phyloP scores from a whole-genome alignment of 1,140 invertebrate species.

The Pteromalus puparum region DNA sequence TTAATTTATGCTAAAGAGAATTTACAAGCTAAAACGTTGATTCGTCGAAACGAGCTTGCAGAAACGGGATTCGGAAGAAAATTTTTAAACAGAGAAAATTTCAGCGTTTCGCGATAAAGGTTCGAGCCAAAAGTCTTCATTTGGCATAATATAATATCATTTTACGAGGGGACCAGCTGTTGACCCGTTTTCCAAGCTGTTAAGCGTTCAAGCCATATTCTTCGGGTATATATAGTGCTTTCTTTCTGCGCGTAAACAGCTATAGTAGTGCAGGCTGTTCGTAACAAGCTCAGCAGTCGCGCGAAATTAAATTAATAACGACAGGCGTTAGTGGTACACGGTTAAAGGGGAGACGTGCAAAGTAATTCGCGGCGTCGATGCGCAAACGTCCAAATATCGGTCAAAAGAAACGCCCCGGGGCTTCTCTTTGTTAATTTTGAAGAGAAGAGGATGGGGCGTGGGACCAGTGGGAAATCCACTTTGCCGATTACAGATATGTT shows the following conservation, averaged over 20 bases:
- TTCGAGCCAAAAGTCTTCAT: no score
- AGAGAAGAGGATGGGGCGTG: not conserved
- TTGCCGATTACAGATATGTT: slow-evolving; percentile 21
- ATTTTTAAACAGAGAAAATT: no score
- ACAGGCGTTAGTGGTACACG: slow-evolving; percentile 8
- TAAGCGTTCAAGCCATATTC: slow-evolving; percentile 57
- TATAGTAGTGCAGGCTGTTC: slow-evolving; percentile 38
- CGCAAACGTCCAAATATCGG: slow-evolving; percentile 34
- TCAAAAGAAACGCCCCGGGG: not conserved
- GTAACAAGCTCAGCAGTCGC: slow-evolving; percentile 1
- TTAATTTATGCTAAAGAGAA: no score
- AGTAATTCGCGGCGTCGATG: slow-evolving; percentile 52
- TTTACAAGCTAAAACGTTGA: no score
- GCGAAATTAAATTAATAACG: slow-evolving; percentile 56
- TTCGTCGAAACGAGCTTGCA: no score
- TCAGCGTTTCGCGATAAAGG: no score
- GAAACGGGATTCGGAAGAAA: no score
- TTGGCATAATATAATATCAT: no score
- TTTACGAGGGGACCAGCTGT: no score
- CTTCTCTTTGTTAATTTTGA: slow-evolving; percentile 4
- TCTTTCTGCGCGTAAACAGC: not conserved
- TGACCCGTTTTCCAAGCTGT: not conserved
- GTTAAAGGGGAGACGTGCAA: slow-evolving; percentile 43
- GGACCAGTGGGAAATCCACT: slow-evolving; percentile 15
- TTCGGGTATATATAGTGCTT: slow-evolving; percentile 42